These are phyloP conservation scores for Salvelinus alpinus DNA, from an alignment of 2,113 vertebrate species.

Conservation along the genomic window DNA sequence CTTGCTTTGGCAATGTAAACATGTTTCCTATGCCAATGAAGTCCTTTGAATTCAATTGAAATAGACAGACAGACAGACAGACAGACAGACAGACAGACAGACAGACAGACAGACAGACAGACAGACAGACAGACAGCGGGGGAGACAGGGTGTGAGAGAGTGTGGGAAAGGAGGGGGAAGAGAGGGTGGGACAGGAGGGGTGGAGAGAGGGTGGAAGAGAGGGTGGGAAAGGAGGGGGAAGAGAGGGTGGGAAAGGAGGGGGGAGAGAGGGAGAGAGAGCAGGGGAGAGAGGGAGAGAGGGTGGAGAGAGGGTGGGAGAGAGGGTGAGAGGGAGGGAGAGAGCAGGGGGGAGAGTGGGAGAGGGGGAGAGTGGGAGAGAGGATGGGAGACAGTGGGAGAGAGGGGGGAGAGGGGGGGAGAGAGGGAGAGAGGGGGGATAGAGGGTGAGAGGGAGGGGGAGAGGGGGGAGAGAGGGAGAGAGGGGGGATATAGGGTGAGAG, in stretches of 20 bases:
- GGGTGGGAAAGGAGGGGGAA: neutral
- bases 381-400: too few species aligned
- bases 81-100: too few species aligned
- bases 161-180: neutral
- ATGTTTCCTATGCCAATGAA: too few species aligned
- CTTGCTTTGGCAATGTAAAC: too few species aligned
- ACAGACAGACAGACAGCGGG: too few species aligned
- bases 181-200: too few species aligned
- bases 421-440: neutral
- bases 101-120: too few species aligned
- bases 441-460: too few species aligned
- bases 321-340: neutral
- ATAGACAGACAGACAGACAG: too few species aligned
- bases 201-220: conserved; percentile 10
- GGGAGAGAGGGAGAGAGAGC: conserved; percentile 8
- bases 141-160: neutral
- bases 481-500: neutral
- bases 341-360: conserved; percentile 4
- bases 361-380: neutral
- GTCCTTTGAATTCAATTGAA: too few species aligned
- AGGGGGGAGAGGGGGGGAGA: neutral
- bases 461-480: too few species aligned
- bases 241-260: conserved; percentile 4
- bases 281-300: neutral
- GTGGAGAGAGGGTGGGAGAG: neutral